These are phyloP conservation scores for Acyrthosiphon pisum DNA, from an alignment of 1,140 invertebrate species.

Conservation along the genomic window DNA sequence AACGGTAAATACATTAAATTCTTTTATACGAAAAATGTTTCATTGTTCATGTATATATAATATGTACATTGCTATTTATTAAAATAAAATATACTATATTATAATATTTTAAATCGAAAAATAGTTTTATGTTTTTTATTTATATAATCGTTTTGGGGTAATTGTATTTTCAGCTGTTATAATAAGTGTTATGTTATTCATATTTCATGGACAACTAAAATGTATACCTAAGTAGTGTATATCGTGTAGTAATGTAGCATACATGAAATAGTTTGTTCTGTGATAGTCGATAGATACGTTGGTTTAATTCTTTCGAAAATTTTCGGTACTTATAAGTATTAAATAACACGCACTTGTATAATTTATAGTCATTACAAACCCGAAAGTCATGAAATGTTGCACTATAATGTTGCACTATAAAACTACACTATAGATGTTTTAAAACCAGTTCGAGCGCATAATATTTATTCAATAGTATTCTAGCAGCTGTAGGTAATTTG, in stretches of 20 bases:
- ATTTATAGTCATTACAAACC: background rate
- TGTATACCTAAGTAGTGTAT: background rate
- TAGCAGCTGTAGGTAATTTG: conserved; percentile 30
- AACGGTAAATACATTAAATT: background rate
- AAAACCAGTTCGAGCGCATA: background rate
- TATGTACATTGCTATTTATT: background rate
- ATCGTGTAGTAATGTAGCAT: too few relatives aligned
- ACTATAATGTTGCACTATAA: background rate
- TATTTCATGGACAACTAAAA: conserved; percentile 10
- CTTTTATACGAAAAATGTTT: background rate
- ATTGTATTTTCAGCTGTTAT: background rate
- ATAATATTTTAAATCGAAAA: background rate
- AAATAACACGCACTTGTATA: background rate
- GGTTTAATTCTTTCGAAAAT: background rate
- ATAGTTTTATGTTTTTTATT: background rate
- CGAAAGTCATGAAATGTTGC: background rate
- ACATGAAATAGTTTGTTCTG: background rate
- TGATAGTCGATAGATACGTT: background rate
- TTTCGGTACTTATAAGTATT: background rate
- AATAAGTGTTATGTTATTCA: background rate
- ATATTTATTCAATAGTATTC: background rate
- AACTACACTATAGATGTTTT: background rate
- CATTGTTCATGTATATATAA: background rate
- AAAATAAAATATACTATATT: background rate
- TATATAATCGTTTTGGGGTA: background rate